Evolutionary conservation across 2,113 vertebrate species (phyloP), one percentile per base, ranked within the genome.

Genomic region (Struthio camelus): DNA sequence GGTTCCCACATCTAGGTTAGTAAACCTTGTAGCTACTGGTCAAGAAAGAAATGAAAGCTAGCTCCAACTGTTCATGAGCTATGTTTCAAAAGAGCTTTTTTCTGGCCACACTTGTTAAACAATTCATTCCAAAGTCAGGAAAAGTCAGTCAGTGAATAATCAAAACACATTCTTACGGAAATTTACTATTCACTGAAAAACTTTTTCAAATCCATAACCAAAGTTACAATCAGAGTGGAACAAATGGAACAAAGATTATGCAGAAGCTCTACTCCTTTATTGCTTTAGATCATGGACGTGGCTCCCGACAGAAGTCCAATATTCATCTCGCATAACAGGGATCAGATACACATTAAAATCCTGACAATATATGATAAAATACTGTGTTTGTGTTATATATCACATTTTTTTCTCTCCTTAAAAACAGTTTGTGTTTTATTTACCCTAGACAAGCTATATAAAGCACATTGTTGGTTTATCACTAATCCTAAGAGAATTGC

Each of bases 401-500:
- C 72, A 23, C 16, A 46, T 65, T 89, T 50, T 50, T 38, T 87
- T 87, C 44, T 91, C 15, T 83, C 40, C 24, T 73, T 46, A 69
- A 67, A 90, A 91, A 4, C 7, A 76, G 32, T 50, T 64, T 53
- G 32, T 50, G 22, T 66, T 96, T 93, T 42, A 72, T 66, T 59
- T 78, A 72, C 40, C 76, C 44, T 42, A 77, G 83, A 53, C 58
- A 73, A 28, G 22, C 81, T 67, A 82, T 24, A n/a, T 54, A 54
- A 92, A 91, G 62, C 56, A 71, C 70, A 76, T 9, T 65, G 78
- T 10, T 90, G 54, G 40, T 73, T 82, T 72, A 80, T 54, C 40
- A 78, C 59, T 90, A 94, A 92, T 71, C 89, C 87, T 85, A 83
- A 83, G 50, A 94, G 91, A 96, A 94, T 1, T 34, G 27, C 27